Evolutionary conservation across 2,113 vertebrate species (phyloP), one percentile per base, ranked within the genome.

Genomic region (Pteropus alecto): DNA sequence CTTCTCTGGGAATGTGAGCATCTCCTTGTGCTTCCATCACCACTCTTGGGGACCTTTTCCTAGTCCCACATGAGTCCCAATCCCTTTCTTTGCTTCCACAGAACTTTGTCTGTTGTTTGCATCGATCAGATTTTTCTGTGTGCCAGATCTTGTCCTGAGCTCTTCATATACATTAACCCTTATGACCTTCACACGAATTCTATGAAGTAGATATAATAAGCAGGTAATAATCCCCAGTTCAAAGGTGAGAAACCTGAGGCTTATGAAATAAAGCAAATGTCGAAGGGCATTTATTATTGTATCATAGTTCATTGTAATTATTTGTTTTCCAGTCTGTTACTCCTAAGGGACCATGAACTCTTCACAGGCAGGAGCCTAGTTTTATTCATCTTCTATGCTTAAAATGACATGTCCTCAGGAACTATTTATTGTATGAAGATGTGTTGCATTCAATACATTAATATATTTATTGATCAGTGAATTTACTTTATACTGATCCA

Each of bases 401-500:
- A 77, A 96, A 78, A 43, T 81, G 82, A 33, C 51, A 76, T 54
- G 35, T 71, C 65, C 21, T 87, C 63, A 70, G 85, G 38, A 92
- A 63, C 43, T 96, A 46, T 68, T 68, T 83, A 63, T 82, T 67
- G 48, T 48, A 76, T 58, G 63, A 78, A 51, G 35, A 73, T 38
- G 78, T 58, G 33, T 87, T 87, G 70, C 41, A 73, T 73, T 77
- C 28, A 78, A 35, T 77, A 73, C 43, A 58, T 70, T 88, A 87
- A 82, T 92, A 63, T 86, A 51, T 73, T 71, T 94, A 90, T 67
- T 82, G 54, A 87, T 78, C 33, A 43, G n/a, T 71, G 61, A 78
- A 89, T 89, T 82, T 79, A 67, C 33, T 97, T 92, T 92, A 71
- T 65, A 91, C 2, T 71, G 48, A 78, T 86, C 28, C 41, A 61